Conservation (phyloP, 2,797 vertebrate species). For the Platyrinchus mystaceus region DNA sequence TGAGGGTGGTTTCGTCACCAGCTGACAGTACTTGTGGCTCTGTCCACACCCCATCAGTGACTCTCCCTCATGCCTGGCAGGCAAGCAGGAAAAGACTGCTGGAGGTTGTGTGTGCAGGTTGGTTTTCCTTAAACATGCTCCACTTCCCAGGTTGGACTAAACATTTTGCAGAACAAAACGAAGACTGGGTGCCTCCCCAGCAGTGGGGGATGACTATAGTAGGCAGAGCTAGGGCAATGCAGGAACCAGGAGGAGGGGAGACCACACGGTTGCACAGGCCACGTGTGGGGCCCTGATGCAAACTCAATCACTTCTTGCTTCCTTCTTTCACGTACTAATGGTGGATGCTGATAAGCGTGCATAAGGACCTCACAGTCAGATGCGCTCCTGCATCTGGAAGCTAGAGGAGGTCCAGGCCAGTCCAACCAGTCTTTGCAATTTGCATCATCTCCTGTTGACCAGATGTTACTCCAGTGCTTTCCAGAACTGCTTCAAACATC, state of each 20-base stretch:
- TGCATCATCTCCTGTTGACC: not conserved
- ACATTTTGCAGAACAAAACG: not conserved
- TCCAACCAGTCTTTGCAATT: not conserved
- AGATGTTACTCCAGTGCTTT: not conserved
- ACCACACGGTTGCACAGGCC: not conserved
- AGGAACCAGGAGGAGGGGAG: not conserved
- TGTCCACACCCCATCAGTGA: not conserved
- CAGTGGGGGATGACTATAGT: accelerated
- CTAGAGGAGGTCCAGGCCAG: not conserved
- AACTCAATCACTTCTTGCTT: not conserved
- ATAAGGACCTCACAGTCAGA: not conserved
- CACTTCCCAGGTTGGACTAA: accelerated
- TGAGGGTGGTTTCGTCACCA: accelerated
- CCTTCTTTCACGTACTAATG: not conserved
- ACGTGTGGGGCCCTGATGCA: not conserved
- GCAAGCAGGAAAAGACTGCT: not conserved
- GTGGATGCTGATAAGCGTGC: not conserved
- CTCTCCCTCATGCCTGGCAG: not conserved
- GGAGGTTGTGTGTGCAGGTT: not conserved
- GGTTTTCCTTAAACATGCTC: not conserved
- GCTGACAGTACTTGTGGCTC: accelerated
- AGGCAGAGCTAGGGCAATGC: not conserved
- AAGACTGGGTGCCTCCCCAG: not conserved
- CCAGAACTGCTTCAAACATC: conserved; percentile 36
- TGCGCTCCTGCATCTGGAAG: accelerated